Percentiles rank a stretch among this genome's conserved stretches.
phyloP scores from a whole-genome alignment of 2,797 vertebrate species.

The Arrhamphus sclerolepis region DNA sequence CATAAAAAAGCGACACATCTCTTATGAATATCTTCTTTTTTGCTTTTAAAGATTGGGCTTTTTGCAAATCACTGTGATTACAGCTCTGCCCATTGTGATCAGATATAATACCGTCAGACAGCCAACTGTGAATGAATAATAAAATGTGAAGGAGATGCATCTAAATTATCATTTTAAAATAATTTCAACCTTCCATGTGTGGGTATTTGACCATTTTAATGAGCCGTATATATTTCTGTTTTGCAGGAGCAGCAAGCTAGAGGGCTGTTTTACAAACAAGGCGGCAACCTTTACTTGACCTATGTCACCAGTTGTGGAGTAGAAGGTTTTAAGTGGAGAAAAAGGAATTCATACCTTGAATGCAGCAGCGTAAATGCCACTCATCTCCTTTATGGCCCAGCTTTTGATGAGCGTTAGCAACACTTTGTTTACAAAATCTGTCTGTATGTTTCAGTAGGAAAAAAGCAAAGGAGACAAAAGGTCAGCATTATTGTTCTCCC shows the following conservation, averaged over 20 bases:
- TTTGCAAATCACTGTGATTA: no score
- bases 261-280: not conserved
- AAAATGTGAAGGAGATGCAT: not conserved
- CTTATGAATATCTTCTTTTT: not conserved
- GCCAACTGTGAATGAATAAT: not conserved
- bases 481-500: constrained; percentile 18
- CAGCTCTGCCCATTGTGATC: not conserved
- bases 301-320: not conserved
- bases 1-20: not conserved
- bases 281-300: not conserved
- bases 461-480: constrained; percentile 47
- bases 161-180: not conserved
- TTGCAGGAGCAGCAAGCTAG: not conserved
- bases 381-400: not conserved
- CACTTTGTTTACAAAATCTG: constrained; percentile 1
- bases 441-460: constrained; percentile 31
- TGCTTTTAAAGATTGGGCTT: no score
- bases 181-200: no score
- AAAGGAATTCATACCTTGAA: not conserved
- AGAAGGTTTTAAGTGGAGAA: not conserved
- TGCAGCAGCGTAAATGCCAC: constrained; percentile 1
- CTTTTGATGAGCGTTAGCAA: constrained; percentile 1
- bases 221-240: not conserved
- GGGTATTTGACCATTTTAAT: not conserved
- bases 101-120: not conserved